Percentiles rank a stretch among this genome's conserved stretches.
phyloP scores from a whole-genome alignment of 2,888 invertebrate genomes.

The Aphodius granarius region DNA sequence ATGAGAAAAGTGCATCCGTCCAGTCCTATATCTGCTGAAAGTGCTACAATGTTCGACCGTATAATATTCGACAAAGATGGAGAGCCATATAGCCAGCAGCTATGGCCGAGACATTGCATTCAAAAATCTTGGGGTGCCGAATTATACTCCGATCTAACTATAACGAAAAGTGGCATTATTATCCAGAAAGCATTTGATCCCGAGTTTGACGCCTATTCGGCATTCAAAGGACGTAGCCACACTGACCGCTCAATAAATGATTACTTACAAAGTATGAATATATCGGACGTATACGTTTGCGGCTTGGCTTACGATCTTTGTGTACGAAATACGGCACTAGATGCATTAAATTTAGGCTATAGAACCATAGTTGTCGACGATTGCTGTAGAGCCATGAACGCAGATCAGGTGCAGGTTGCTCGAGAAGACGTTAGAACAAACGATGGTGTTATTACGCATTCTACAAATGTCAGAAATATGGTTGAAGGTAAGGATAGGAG shows the following conservation, averaged over 20 bases:
- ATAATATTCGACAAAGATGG: slow-evolving; percentile 73
- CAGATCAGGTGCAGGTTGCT: slow-evolving; percentile 79
- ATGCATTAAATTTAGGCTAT: slow-evolving; percentile 85
- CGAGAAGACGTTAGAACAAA: slow-evolving; percentile 71
- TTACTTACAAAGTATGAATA: slow-evolving; percentile 74
- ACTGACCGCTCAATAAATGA: slow-evolving; percentile 61
- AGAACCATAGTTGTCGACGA: slow-evolving; percentile 86
- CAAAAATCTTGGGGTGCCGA: slow-evolving; percentile 52
- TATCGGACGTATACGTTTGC: slow-evolving; percentile 91
- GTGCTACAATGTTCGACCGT: neutral
- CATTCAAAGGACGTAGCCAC: slow-evolving; percentile 59
- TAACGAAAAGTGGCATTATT: slow-evolving; percentile 73
- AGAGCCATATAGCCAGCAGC: slow-evolving; percentile 79
- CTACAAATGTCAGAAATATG: slow-evolving; percentile 79
- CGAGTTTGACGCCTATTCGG: slow-evolving; percentile 94
- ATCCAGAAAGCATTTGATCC: slow-evolving; percentile 91
- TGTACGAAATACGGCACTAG: slow-evolving; percentile 81
- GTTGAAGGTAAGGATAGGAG: slow-evolving; percentile 84
- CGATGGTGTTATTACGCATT: slow-evolving; percentile 77
- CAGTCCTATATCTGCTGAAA: neutral
- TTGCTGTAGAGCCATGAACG: slow-evolving; percentile 84
- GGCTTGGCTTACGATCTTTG: slow-evolving; percentile 95
- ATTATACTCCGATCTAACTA: slow-evolving; percentile 61
- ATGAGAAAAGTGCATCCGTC: neutral
- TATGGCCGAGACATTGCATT: slow-evolving; percentile 80